phyloP scores from a whole-genome alignment of 2,113 vertebrate species.

The Formicarius rufipectus region DNA sequence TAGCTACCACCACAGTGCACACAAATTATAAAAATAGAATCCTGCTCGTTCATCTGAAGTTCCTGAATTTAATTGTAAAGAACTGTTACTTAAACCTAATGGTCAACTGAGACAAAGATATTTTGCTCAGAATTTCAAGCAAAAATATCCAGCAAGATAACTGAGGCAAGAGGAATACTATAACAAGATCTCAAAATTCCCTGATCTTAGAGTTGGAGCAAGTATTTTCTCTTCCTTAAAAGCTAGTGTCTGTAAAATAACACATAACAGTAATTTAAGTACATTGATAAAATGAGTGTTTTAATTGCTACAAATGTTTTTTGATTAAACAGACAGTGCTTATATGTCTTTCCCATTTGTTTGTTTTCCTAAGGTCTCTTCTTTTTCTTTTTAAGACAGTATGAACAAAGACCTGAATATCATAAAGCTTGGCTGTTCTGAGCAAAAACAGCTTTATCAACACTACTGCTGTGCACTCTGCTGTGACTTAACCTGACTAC shows the following conservation, averaged over 20 bases:
- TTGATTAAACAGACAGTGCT: not conserved
- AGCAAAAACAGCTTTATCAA: constrained; percentile 3
- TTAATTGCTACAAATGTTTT: not conserved
- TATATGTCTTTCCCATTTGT: not conserved
- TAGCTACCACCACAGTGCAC: constrained; percentile 50
- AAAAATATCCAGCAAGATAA: not conserved
- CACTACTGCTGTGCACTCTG: not conserved
- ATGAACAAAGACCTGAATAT: not conserved
- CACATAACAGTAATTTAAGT: not conserved
- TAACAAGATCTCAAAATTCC: not conserved
- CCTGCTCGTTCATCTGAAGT: constrained; percentile 59
- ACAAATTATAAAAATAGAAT: constrained; percentile 72
- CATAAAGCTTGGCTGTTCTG: not conserved
- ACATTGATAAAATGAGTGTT: not conserved
- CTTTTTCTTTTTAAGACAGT: not conserved
- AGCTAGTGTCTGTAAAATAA: not conserved
- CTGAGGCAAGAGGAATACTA: not conserved
- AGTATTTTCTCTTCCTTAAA: not conserved
- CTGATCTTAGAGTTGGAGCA: not conserved
- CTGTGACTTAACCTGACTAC: not conserved
- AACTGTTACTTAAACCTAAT: constrained; percentile 44
- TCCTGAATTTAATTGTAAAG: constrained; percentile 59
- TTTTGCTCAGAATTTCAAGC: not conserved
- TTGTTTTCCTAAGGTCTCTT: not conserved
- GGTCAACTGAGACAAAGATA: not conserved